Evolutionary conservation across 1,140 invertebrate species (phyloP), one percentile per base, ranked within the genome.

Genomic region (Physella acuta): DNA sequence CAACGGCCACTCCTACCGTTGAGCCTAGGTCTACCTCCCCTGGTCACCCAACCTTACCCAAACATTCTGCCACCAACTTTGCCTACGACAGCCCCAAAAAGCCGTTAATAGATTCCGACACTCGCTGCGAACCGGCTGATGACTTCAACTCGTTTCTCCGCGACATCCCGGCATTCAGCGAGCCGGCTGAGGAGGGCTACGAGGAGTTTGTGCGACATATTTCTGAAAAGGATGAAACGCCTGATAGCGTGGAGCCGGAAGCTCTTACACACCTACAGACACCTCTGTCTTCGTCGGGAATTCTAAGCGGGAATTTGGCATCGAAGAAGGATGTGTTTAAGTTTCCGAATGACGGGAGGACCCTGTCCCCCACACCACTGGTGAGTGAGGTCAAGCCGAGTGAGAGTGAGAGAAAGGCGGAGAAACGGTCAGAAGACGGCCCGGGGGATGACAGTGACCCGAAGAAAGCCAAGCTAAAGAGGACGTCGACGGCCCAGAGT

Each of bases 221-320:
- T n/a, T 37, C 66, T 2, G 31, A 56, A 0, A 49, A 37, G 30
- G 56, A 68, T 49, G 65, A 56, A 34, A 8, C 24, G 36, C 52
- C 52, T 24, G 33, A 2, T 17, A 31, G 3, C 8, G 20, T 26
- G 28, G 44, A 5, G 3, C 31, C n/a, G 3, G 17, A 4, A 24
- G 37, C 55, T 17, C 3, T 14, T 14, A n/a, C 2, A 3, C 2
- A 26, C 3, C 33, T 2, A 14, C n/a, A 55, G 37, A 39, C 37
- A 17, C 36, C 66, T n/a, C 36, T 14, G 5, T 16, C 17, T 16
- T 26, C n/a, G 20, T 24, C 31, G 11, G 66, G 55, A n/a, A 68
- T 68, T 30, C 39, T 68, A 14, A 68, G 66, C n/a, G 66, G 66
- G 3, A 68, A 68, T 39, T 56, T 68, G 14, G 56, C 56, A 4